Percentiles rank a stretch among this genome's conserved stretches.
phyloP scores from a whole-genome alignment of 2,797 vertebrate species.

The Erpetoichthys calabaricus region DNA sequence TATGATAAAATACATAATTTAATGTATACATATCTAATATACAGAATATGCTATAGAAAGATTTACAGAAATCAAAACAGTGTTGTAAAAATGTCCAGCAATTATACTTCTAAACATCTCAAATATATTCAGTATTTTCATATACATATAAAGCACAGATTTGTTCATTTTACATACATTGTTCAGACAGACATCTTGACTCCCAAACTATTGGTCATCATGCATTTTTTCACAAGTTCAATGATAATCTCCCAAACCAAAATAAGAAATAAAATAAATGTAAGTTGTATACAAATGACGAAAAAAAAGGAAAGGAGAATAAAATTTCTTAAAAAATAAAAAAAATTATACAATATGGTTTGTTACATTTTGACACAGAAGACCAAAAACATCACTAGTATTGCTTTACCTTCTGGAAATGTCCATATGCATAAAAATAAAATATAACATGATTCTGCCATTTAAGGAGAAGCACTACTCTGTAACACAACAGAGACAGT shows the following conservation, averaged over 20 bases:
- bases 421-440: background rate
- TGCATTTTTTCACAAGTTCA: background rate
- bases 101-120: slow-evolving; percentile 15
- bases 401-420: slow-evolving; percentile 6
- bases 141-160: slow-evolving; percentile 24
- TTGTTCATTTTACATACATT: slow-evolving; percentile 23
- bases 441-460: background rate
- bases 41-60: slow-evolving; percentile 32
- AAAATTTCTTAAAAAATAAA: background rate
- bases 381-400: slow-evolving; percentile 16
- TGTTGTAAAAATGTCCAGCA: slow-evolving; percentile 32
- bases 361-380: slow-evolving; percentile 22
- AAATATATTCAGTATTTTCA: slow-evolving; percentile 10
- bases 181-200: slow-evolving; percentile 21
- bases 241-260: no score
- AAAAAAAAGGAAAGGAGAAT: background rate
- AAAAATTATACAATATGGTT: slow-evolving; percentile 3
- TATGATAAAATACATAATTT: slow-evolving; percentile 39
- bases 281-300: background rate
- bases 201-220: slow-evolving; percentile 26
- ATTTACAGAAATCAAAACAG: slow-evolving; percentile 26
- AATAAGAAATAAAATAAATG: no score
- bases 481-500: background rate
- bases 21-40: slow-evolving; percentile 24
- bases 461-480: background rate